phyloP scores from a whole-genome alignment of 2,888 invertebrate species.

The Teleogryllus oceanicus region DNA sequence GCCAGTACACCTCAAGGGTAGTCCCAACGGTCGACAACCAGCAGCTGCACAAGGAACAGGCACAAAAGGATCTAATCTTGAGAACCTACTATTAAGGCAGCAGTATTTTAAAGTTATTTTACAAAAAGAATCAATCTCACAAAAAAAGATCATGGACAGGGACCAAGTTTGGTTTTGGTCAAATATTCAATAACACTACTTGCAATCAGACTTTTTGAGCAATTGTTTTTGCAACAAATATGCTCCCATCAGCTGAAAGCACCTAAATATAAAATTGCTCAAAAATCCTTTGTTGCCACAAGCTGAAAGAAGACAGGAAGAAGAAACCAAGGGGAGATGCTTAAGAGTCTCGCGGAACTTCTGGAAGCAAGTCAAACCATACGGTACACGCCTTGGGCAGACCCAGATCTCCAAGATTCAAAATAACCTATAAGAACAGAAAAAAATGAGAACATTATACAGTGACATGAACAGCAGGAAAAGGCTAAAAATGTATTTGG shows the following conservation, averaged over 20 bases:
- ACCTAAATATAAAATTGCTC: not conserved
- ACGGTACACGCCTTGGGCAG: constrained; percentile 64
- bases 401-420: constrained; percentile 64
- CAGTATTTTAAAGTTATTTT: not conserved
- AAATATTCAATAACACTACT: not conserved
- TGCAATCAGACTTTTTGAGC: constrained; percentile 3
- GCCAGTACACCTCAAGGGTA: not conserved
- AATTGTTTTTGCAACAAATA: not conserved
- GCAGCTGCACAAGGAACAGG: not conserved
- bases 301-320: not conserved
- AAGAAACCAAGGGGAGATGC: not conserved
- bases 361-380: constrained; percentile 70
- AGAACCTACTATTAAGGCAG: not conserved
- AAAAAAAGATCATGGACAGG: not conserved
- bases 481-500: no score
- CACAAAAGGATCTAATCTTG: not conserved
- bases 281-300: not conserved
- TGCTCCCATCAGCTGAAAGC: not conserved
- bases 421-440: constrained; percentile 53
- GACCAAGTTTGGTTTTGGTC: not conserved
- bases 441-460: constrained; percentile 40
- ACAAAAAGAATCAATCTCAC: constrained; percentile 3
- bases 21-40: not conserved
- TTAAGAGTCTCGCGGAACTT: constrained; percentile 42
- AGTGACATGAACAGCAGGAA: not conserved